A percentile compares a stretch with the other conserved stretches of the same genome.
Conservation (phyloP, 1,140 invertebrate genomes). For the Solen grandis region DNA sequence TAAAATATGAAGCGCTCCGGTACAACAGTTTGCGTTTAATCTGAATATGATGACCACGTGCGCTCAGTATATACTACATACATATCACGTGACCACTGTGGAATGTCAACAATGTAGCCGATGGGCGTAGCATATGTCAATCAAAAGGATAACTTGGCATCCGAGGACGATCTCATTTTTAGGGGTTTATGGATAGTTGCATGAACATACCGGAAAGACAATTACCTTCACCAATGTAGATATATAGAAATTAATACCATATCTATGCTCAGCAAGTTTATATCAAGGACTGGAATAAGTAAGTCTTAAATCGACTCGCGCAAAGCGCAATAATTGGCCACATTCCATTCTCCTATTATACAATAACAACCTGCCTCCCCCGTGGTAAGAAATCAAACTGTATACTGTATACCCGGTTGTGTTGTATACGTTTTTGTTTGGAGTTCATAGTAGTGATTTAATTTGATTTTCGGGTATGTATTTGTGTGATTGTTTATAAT, state of each 20-base stretch:
- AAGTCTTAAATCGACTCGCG: neutral
- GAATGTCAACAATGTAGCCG: conserved; percentile 76
- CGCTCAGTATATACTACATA: conserved; percentile 45
- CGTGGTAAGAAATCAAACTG: conserved; percentile 37
- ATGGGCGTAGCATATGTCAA: conserved; percentile 75
- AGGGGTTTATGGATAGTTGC: neutral
- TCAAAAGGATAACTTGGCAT: conserved; percentile 71
- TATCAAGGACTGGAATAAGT: neutral
- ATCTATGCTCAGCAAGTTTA: neutral
- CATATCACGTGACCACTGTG: conserved; percentile 71
- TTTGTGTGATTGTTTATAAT: conserved; percentile 25
- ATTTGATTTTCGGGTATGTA: conserved; percentile 49
- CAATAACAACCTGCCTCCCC: conserved; percentile 49
- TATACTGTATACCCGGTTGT: conserved; percentile 45
- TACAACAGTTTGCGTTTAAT: no score
- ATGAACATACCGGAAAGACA: neutral
- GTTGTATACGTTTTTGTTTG: conserved; percentile 53
- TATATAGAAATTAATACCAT: neutral
- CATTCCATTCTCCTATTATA: conserved; percentile 50
- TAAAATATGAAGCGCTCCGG: no score
- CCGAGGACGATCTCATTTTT: conserved; percentile 51
- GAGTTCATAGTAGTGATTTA: conserved; percentile 16
- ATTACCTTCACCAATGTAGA: neutral
- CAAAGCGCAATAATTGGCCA: neutral
- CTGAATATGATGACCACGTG: conserved; percentile 59